phyloP scores from a whole-genome alignment of 2,113 vertebrate species.

The Upupa epops region DNA sequence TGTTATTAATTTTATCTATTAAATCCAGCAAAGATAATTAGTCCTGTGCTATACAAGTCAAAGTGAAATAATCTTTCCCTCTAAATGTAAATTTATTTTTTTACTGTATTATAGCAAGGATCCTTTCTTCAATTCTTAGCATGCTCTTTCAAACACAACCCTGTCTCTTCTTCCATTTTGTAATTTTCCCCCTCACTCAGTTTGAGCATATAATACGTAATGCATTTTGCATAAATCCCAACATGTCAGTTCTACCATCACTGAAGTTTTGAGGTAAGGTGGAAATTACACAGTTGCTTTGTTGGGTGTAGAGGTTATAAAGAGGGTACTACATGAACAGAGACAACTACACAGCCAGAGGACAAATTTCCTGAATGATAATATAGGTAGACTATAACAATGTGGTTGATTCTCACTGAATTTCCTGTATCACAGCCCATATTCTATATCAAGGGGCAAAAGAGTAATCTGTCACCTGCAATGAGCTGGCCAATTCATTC shows the following conservation, averaged over 20 bases:
- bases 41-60: neutral
- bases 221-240: neutral
- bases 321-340: neutral
- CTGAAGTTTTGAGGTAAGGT: neutral
- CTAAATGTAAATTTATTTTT: neutral
- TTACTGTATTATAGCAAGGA: neutral
- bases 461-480: neutral
- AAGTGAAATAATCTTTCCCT: neutral
- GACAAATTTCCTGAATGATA: neutral
- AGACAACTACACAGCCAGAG: neutral
- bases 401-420: neutral
- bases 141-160: neutral
- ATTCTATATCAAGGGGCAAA: neutral
- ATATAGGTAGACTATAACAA: neutral
- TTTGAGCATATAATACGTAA: neutral
- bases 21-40: conserved; percentile 14
- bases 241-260: neutral
- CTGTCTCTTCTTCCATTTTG: neutral
- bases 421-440: neutral
- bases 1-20: neutral
- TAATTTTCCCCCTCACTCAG: neutral
- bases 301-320: neutral
- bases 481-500: neutral
- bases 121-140: neutral
- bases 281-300: neutral